Evolutionary conservation across 2,797 vertebrate species (phyloP).

Genomic region (Manis pentadactyla): DNA sequence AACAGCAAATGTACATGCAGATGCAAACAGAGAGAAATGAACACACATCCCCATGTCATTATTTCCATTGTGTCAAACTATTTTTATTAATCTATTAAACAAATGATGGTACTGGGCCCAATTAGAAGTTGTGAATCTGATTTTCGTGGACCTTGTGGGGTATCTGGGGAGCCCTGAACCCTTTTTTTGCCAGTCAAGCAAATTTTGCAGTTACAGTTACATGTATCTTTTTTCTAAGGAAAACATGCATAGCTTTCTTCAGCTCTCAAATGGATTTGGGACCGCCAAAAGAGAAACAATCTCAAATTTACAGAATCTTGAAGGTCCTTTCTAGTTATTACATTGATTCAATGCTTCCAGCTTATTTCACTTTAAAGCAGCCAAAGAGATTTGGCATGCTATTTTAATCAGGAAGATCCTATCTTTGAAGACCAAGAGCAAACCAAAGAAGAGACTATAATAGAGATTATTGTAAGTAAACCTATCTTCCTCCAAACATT

Average conservation of each 20-base stretch:
- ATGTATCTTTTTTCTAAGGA: background rate
- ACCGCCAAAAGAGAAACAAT: background rate
- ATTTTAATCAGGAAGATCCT: conserved; percentile 69
- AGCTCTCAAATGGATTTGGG: background rate
- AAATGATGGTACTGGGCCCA: background rate
- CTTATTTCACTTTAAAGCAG: conserved; percentile 56
- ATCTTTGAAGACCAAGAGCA: conserved; percentile 67
- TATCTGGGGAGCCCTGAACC: background rate
- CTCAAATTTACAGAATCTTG: background rate
- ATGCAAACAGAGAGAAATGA: background rate
- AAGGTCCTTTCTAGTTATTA: background rate
- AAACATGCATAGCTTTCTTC: background rate
- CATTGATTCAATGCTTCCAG: background rate
- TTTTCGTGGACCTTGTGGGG: background rate
- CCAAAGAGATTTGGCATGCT: conserved; percentile 36
- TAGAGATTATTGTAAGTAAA: conserved; percentile 76
- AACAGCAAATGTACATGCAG: background rate
- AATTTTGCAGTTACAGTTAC: background rate
- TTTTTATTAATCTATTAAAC: background rate
- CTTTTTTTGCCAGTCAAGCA: background rate
- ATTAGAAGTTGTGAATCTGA: background rate
- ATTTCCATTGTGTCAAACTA: background rate
- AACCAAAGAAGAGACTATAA: conserved; percentile 69
- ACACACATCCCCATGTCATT: background rate
- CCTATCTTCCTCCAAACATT: conserved; percentile 74